Base-by-base conservation (phyloP, 2,888 invertebrate species). In the Poecilus cupreus region DNA sequence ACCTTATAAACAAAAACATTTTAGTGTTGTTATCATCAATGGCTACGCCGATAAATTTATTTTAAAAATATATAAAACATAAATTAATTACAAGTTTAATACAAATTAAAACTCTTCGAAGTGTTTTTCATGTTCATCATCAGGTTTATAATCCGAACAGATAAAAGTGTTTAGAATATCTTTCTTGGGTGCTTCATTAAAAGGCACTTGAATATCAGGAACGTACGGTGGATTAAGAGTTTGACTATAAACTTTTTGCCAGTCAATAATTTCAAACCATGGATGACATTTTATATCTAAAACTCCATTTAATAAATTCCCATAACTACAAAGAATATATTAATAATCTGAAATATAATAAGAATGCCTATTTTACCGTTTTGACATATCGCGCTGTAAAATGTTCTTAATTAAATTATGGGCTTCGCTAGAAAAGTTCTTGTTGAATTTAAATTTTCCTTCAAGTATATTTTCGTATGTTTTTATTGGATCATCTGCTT, bases 381-480 rank as follows among this genome's bases (percentile, higher is more conserved):
- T 95, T 0, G 95, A 94, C 77, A 95, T 89, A 88, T 96, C 96
- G 2, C 94, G 93, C 88, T 97, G 96, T 2, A 98, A 90, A 80
- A 97, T 91, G 87, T 97, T 96, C 82, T 92, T 91, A 57, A 98
- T 88, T n/a, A 99, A 89, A 89, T 98, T 96, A 86, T 94, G 94
- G 54, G 98, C 89, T 82, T 96, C 94, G 0, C 93, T 91, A 81
- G 94, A 94, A 88, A 99, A 98, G 87, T 94, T 94, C 0, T 93
- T 92, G 0, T 98, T 97, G 88, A 95, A 96, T 85, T 94, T 93
- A 86, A 96, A 97, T 90, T 96, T 97, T 57, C 96, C 97, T 24
- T 94, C 92, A 11, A 98, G 96, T 84, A 99, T 98, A 89, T 96
- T 98, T 87, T 97, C 97, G 89, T 98, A 98, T 83, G 98, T 96